phyloP scores from a whole-genome alignment of 1,140 invertebrate genomes.

The Platyscapa corneri region DNA sequence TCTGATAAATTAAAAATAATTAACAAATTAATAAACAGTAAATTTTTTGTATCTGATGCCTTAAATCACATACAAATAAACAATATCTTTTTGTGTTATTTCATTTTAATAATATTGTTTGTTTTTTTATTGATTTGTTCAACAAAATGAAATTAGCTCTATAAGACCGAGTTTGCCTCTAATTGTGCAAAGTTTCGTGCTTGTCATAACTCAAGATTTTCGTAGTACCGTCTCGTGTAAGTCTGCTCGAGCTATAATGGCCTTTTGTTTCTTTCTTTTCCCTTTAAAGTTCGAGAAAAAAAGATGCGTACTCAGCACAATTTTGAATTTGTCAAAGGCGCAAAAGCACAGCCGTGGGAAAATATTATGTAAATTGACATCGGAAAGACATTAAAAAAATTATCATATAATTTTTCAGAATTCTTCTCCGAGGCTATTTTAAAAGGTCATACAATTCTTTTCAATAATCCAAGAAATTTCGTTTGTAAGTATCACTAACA shows the following conservation, averaged over 20 bases:
- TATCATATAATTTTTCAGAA: slow-evolving; percentile 52
- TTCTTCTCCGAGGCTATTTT: not conserved
- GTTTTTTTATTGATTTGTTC: not conserved
- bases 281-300: not conserved
- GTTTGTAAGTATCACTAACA: not conserved
- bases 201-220: slow-evolving; percentile 1
- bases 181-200: not conserved
- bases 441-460: slow-evolving; percentile 49
- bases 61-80: not conserved
- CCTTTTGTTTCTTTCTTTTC: not conserved
- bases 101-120: not conserved
- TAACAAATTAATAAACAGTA: no score
- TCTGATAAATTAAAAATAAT: no score
- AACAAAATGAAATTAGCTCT: not conserved
- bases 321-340: slow-evolving; percentile 10
- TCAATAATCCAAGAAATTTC: slow-evolving; percentile 49
- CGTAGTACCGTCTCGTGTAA: not conserved
- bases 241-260: not conserved
- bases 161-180: not conserved
- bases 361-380: slow-evolving; percentile 50
- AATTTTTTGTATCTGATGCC: not conserved
- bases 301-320: not conserved
- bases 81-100: not conserved
- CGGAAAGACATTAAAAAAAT: slow-evolving; percentile 47
- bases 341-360: not conserved